Percentiles rank a stretch among this genome's conserved stretches.
These are phyloP conservation scores for Varanus komodoensis DNA, from an alignment of 2,113 vertebrate genomes.

Conservation along the genomic window DNA sequence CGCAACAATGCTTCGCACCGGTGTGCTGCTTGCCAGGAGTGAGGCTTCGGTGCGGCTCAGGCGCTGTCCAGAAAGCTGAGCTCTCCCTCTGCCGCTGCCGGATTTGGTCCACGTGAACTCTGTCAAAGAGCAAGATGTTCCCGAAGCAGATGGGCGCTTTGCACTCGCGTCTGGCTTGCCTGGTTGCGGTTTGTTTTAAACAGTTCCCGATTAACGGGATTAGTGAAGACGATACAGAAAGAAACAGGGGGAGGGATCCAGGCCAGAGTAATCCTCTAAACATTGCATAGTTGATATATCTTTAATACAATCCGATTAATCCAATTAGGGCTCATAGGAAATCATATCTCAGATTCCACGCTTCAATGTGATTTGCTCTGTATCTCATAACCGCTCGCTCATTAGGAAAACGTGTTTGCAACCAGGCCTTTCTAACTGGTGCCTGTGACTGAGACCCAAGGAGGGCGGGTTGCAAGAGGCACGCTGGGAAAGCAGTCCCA, in stretches of 20 bases:
- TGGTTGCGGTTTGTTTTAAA: slow-evolving; percentile 36
- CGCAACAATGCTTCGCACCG: too few species aligned
- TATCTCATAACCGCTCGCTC: background rate
- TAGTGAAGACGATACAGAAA: slow-evolving; percentile 62
- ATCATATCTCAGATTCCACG: slow-evolving; percentile 57
- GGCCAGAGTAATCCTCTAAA: slow-evolving; percentile 68
- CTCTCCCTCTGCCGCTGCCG: background rate
- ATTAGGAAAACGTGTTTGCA: slow-evolving; percentile 35
- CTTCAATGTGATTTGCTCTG: slow-evolving; percentile 22
- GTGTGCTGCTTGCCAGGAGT: rapidly evolving
- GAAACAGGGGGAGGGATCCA: slow-evolving; percentile 40
- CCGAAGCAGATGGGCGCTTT: background rate
- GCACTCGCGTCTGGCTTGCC: background rate
- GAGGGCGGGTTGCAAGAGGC: too few species aligned
- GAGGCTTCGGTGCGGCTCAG: background rate
- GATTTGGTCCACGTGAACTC: rapidly evolving
- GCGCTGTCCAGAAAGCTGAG: background rate
- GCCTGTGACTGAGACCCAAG: background rate
- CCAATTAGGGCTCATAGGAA: slow-evolving; percentile 73
- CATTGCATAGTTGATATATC: slow-evolving; percentile 65
- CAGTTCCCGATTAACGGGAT: slow-evolving; percentile 65
- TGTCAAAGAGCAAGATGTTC: rapidly evolving
- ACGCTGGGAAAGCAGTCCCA: too few species aligned
- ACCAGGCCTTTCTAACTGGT: background rate
- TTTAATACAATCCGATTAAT: slow-evolving; percentile 71